Conservation (phyloP, 1,140 invertebrate genomes). For the Drosophila malerkotliana region DNA sequence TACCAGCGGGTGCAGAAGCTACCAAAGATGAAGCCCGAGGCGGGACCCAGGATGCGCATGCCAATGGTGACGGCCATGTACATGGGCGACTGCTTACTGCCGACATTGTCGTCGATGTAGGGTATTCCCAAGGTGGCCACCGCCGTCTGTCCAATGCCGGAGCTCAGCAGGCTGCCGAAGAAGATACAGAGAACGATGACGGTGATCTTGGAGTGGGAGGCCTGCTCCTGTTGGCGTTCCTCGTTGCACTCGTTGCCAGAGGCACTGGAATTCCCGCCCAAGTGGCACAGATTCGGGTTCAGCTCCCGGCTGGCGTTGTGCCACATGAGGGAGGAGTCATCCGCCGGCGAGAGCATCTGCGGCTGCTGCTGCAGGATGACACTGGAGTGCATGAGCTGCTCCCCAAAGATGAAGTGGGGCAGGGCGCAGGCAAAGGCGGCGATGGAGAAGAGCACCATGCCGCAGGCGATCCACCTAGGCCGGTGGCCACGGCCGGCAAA, state of each 20-base stretch:
- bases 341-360: background rate
- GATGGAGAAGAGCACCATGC: conserved; percentile 94
- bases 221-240: conserved; percentile 86
- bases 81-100: conserved; percentile 95
- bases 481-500: conserved; percentile 96
- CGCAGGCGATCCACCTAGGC: conserved; percentile 97
- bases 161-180: conserved; percentile 93
- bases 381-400: conserved; percentile 85
- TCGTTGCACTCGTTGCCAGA: conserved; percentile 85
- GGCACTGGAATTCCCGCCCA: conserved; percentile 59
- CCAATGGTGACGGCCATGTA: conserved; percentile 97
- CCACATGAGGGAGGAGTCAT: conserved; percentile 34
- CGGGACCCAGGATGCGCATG: conserved; percentile 94
- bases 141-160: conserved; percentile 96
- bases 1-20: conserved; percentile 95
- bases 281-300: conserved; percentile 73
- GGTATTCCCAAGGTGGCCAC: conserved; percentile 97
- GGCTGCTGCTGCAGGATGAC: conserved; percentile 60
- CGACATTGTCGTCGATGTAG: conserved; percentile 97
- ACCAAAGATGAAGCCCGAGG: conserved; percentile 95
- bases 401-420: conserved; percentile 92
- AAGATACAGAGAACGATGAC: conserved; percentile 93
- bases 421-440: conserved; percentile 94
- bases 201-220: conserved; percentile 90
- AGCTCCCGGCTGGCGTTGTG: conserved; percentile 39